Evolutionary conservation across 2,797 vertebrate species (phyloP).

Genomic region (Mastacembelus armatus): DNA sequence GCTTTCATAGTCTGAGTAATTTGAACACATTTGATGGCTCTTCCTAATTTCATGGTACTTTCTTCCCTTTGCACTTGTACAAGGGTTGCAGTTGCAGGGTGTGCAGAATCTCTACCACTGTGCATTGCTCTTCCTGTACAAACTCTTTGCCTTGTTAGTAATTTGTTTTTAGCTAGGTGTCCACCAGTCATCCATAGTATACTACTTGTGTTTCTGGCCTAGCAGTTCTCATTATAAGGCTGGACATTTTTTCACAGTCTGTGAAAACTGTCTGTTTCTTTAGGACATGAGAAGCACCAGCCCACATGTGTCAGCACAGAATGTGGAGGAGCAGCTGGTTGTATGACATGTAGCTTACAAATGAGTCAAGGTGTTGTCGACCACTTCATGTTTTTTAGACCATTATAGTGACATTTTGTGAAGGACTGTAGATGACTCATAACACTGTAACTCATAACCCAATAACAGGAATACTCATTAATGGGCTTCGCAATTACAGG

Average conservation of each 20-base stretch:
- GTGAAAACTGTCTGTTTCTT: constrained; percentile 12
- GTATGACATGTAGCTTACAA: constrained; percentile 5
- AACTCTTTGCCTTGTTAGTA: neutral
- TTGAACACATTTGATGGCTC: neutral
- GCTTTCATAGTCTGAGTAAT: neutral
- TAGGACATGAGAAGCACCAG: constrained; percentile 1
- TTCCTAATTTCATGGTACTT: neutral
- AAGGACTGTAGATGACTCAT: constrained; percentile 23
- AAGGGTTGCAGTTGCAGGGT: neutral
- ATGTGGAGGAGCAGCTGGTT: constrained; percentile 16
- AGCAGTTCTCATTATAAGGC: neutral
- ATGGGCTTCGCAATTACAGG: neutral
- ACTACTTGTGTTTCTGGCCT: constrained; percentile 10
- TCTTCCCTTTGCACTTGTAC: neutral
- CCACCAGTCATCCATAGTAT: too few species aligned
- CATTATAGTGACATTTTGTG: neutral
- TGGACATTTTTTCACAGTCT: constrained; percentile 2
- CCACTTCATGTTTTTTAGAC: constrained; percentile 1
- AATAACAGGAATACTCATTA: neutral
- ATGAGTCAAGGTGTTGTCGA: constrained; percentile 33
- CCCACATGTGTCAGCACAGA: constrained; percentile 18
- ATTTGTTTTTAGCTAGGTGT: constrained; percentile 1
- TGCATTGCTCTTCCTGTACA: neutral
- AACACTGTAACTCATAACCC: too few species aligned
- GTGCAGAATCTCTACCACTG: too few species aligned